Conservation (phyloP, 2,113 vertebrate species). For the Pygoscelis adeliae region DNA sequence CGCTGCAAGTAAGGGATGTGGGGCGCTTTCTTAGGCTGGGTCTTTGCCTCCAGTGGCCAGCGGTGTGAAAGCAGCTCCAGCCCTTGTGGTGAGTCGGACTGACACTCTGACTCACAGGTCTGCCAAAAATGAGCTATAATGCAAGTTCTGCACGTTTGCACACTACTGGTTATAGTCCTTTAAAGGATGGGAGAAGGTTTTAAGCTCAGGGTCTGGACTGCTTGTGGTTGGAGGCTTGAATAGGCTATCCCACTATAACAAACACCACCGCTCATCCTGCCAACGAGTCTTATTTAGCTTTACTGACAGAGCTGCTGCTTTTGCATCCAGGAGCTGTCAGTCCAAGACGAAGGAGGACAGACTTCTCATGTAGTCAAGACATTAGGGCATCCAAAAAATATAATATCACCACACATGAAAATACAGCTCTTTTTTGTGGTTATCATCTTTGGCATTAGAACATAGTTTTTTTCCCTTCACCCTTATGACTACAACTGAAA, state of each 20-base stretch:
- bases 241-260: not conserved
- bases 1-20: not conserved
- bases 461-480: not conserved
- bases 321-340: not conserved
- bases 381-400: not conserved
- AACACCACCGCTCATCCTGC: not conserved
- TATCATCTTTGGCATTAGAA: not conserved
- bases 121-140: not conserved
- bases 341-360: not conserved
- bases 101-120: not conserved
- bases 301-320: not conserved
- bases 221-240: not conserved
- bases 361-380: not conserved
- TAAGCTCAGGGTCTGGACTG: not conserved
- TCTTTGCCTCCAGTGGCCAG: rapidly evolving
- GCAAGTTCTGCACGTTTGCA: not conserved
- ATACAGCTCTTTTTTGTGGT: not conserved
- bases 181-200: not conserved
- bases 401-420: not conserved
- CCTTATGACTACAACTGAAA: not conserved
- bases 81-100: not conserved
- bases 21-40: not conserved
- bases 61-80: not conserved
- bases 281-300: not conserved
- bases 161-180: not conserved